These are phyloP conservation scores for Eilema depressum DNA, from an alignment of 2,888 invertebrate genomes.

Conservation along the genomic window DNA sequence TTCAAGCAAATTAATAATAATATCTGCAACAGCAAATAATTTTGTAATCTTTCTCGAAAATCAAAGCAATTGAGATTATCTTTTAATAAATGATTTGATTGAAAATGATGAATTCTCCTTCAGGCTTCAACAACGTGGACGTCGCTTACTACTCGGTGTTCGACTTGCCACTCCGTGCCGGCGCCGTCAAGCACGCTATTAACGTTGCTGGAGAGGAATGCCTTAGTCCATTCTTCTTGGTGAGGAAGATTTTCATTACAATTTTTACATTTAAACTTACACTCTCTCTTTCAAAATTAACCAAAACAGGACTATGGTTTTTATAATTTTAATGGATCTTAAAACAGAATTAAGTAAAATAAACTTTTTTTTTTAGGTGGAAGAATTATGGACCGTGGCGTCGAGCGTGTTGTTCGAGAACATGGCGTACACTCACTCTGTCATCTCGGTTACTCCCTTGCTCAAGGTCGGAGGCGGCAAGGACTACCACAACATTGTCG, in stretches of 20 bases:
- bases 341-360: too few species aligned
- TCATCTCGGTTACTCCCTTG: constrained; percentile 87
- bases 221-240: constrained; percentile 83
- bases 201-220: constrained; percentile 89
- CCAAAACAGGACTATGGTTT: background rate
- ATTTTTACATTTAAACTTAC: too few species aligned
- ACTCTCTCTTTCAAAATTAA: too few species aligned
- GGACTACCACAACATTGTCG: constrained; percentile 86
- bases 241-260: constrained; percentile 66
- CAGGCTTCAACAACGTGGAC: constrained; percentile 85
- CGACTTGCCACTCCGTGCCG: constrained; percentile 91
- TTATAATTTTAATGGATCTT: too few species aligned
- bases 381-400: constrained; percentile 46
- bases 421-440: constrained; percentile 87
- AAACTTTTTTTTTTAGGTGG: constrained; percentile 46
- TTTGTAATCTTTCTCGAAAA: too few species aligned
- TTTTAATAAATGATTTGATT: background rate
- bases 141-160: constrained; percentile 89
- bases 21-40: too few species aligned
- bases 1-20: too few species aligned
- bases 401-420: constrained; percentile 76
- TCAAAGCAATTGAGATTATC: background rate
- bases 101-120: background rate
- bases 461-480: constrained; percentile 86
- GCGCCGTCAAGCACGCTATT: constrained; percentile 91